Evolutionary conservation across 2,797 vertebrate species (phyloP).

Genomic region (Rachycentron canadum): DNA sequence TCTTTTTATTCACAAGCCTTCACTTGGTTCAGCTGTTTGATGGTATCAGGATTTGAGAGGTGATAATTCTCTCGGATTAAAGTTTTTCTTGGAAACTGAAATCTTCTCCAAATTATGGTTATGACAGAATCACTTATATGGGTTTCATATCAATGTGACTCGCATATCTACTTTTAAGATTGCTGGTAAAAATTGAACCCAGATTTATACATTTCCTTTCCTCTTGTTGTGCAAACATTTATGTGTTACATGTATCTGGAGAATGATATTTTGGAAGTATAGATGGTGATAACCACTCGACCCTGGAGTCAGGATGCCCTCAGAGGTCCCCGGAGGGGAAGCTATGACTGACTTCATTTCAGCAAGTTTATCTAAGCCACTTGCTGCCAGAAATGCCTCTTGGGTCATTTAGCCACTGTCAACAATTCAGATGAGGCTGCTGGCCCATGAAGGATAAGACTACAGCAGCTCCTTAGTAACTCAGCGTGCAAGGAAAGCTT

Average conservation of each 20-base stretch:
- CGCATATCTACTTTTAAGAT: slow-evolving; percentile 1
- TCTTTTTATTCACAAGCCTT: slow-evolving; percentile 6
- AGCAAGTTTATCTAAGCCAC: slow-evolving; percentile 69
- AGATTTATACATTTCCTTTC: slow-evolving; percentile 13
- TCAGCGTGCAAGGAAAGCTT: slow-evolving; percentile 31
- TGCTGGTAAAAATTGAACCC: slow-evolving; percentile 8
- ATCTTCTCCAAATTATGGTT: not conserved
- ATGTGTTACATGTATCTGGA: slow-evolving; percentile 17
- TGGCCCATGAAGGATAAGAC: slow-evolving; percentile 74
- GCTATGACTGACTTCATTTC: slow-evolving; percentile 63
- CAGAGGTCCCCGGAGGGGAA: slow-evolving; percentile 31
- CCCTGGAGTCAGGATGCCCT: slow-evolving; percentile 29
- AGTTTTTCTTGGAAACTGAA: slow-evolving; percentile 13
- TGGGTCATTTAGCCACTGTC: slow-evolving; percentile 77
- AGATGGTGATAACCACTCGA: slow-evolving; percentile 42
- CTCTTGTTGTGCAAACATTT: slow-evolving; percentile 7
- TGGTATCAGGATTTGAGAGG: not conserved
- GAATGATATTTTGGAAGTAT: slow-evolving; percentile 24
- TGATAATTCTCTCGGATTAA: not conserved
- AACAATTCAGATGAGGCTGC: slow-evolving; percentile 71
- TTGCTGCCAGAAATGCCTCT: slow-evolving; percentile 66
- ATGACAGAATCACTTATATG: not conserved
- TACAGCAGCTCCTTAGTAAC: slow-evolving; percentile 48
- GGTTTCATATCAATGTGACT: not conserved
- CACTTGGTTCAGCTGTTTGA: not conserved